Conservation (phyloP, 2,113 vertebrate species). For the Python bivittatus region DNA sequence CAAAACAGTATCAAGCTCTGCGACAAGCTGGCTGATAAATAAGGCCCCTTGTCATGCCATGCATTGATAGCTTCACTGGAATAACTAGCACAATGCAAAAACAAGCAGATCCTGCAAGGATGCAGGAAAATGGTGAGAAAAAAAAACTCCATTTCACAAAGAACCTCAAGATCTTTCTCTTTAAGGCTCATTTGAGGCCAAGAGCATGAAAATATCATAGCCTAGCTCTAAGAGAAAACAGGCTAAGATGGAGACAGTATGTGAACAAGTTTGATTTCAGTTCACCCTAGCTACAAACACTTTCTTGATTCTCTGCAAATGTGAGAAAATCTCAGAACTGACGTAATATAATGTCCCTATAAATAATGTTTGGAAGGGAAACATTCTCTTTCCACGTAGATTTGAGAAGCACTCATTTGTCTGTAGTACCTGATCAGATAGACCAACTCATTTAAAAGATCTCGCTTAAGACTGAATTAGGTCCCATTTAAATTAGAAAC, state of each 20-base stretch:
- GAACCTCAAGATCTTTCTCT: background rate
- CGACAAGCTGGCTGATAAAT: background rate
- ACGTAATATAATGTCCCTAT: background rate
- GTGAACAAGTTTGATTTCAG: background rate
- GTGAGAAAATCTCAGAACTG: background rate
- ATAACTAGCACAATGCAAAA: background rate
- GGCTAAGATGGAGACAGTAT: background rate
- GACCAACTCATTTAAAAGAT: background rate
- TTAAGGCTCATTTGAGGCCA: background rate
- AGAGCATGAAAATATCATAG: background rate
- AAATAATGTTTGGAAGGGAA: background rate
- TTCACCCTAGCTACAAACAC: background rate
- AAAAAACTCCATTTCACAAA: background rate
- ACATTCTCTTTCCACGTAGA: background rate
- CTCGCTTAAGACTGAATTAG: background rate
- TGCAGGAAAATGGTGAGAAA: background rate
- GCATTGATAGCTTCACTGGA: conserved; percentile 14
- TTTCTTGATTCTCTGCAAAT: background rate
- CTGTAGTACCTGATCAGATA: background rate
- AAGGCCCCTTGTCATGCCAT: background rate
- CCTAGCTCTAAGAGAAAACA: background rate
- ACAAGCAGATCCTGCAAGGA: background rate
- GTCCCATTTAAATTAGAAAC: conserved; percentile 29
- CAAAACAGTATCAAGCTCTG: background rate
- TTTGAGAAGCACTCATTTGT: background rate